Evolutionary conservation across 2,797 vertebrate genomes (phyloP).

Genomic region (Okamejei kenojei): DNA sequence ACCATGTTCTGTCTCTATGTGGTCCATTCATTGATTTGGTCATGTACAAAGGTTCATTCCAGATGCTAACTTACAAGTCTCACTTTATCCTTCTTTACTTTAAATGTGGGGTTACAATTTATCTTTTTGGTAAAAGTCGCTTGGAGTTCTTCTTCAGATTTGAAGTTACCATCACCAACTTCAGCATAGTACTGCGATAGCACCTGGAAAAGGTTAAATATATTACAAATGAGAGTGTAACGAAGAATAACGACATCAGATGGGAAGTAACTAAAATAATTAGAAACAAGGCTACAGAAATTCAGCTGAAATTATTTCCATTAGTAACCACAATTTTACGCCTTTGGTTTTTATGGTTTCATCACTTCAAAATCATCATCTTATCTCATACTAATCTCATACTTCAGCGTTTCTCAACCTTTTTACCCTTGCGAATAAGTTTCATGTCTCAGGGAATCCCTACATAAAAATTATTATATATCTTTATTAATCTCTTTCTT

Average conservation of each 20-base stretch:
- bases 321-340: background rate
- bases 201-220: slow-evolving; percentile 60
- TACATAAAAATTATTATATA: too few relatives aligned
- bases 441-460: too few relatives aligned
- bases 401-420: too few relatives aligned
- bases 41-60: too few relatives aligned
- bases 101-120: slow-evolving; percentile 77
- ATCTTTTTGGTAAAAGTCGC: slow-evolving; percentile 83
- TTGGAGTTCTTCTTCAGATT: slow-evolving; percentile 70
- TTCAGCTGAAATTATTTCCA: background rate
- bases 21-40: background rate
- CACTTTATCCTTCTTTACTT: slow-evolving; percentile 79
- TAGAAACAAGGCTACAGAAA: background rate
- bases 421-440: too few relatives aligned
- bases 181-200: slow-evolving; percentile 75
- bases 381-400: too few relatives aligned
- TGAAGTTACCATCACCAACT: slow-evolving; percentile 61
- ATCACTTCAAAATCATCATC: background rate
- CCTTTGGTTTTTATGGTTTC: background rate
- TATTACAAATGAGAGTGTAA: background rate
- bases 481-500: too few relatives aligned
- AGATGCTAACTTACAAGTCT: slow-evolving; percentile 67
- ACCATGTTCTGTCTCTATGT: background rate
- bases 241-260: background rate
- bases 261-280: background rate